Evolutionary conservation across 2,888 invertebrate species (phyloP).

Genomic region (Drosophila limbata): DNA sequence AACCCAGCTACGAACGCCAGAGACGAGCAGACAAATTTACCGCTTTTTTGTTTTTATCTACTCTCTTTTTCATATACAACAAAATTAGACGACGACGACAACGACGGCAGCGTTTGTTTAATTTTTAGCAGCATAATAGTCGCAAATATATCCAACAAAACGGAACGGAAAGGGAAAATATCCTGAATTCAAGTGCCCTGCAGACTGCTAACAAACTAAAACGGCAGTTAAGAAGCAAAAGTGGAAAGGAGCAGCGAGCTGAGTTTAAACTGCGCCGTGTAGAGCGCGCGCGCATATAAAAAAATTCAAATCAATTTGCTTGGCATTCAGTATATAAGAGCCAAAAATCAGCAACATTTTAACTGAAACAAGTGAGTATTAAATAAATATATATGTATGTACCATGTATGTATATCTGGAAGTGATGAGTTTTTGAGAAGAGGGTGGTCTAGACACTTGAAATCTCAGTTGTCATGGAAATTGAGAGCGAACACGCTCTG

Average conservation of each 20-base stretch:
- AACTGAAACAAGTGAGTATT: constrained; percentile 74
- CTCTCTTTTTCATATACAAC: constrained; percentile 44
- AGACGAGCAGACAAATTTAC: constrained; percentile 43
- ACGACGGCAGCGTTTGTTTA: constrained; percentile 51
- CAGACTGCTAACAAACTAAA: constrained; percentile 8
- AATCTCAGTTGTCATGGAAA: constrained; percentile 34
- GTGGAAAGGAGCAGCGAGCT: constrained; percentile 11
- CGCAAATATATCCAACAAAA: constrained; percentile 40
- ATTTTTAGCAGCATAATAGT: constrained; percentile 43
- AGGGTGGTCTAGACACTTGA: constrained; percentile 24
- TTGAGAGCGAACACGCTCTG: constrained; percentile 28
- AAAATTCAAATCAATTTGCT: constrained; percentile 52
- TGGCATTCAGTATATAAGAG: constrained; percentile 26
- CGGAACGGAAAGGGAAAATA: constrained; percentile 24
- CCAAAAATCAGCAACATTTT: constrained; percentile 43
- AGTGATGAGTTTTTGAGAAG: constrained; percentile 7
- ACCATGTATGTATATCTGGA: background rate
- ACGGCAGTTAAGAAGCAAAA: constrained; percentile 2
- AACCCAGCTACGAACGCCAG: constrained; percentile 34
- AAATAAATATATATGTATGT: constrained; percentile 27
- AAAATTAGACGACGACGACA: constrained; percentile 49
- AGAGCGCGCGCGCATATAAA: constrained; percentile 63
- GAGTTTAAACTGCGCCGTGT: constrained; percentile 58
- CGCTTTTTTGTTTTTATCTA: constrained; percentile 55
- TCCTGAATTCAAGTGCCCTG: constrained; percentile 38